These are phyloP conservation scores for Zaprionus ghesquierei DNA, from an alignment of 1,140 invertebrate species.

Conservation along the genomic window DNA sequence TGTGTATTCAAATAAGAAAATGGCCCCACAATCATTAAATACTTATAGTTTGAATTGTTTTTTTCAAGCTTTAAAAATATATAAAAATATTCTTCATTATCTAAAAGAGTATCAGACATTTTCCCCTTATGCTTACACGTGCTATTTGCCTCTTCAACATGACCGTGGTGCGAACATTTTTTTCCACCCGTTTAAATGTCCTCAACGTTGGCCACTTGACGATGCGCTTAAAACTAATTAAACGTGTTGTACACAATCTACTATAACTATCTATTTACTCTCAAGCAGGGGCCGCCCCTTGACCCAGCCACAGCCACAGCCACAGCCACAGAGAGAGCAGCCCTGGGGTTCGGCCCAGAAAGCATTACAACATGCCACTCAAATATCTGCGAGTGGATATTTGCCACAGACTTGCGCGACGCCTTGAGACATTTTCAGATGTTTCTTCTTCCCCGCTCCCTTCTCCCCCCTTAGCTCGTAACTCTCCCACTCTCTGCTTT, in stretches of 20 bases:
- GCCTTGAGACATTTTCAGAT: constrained; percentile 55
- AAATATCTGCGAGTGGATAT: constrained; percentile 54
- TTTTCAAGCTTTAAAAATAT: no score
- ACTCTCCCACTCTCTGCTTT: background rate
- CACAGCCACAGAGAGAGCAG: constrained; percentile 22
- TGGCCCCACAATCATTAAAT: background rate
- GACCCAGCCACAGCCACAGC: background rate
- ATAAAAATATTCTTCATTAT: no score
- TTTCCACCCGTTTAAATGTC: background rate
- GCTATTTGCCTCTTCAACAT: background rate
- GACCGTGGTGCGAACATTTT: constrained; percentile 11
- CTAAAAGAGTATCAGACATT: background rate
- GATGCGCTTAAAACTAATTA: constrained; percentile 61
- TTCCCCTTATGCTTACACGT: background rate
- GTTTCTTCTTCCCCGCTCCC: background rate
- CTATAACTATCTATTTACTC: constrained; percentile 19
- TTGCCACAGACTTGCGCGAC: constrained; percentile 19
- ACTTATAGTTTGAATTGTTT: no score
- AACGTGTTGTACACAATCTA: constrained; percentile 58
- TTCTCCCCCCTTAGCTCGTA: background rate
- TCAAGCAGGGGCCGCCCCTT: constrained; percentile 6
- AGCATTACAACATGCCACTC: constrained; percentile 35
- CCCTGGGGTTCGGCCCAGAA: constrained; percentile 11
- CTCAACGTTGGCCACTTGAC: background rate
- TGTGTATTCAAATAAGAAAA: background rate